These are phyloP conservation scores for Erpobdella octoculata DNA, from an alignment of 2,888 invertebrate genomes.

Conservation along the genomic window DNA sequence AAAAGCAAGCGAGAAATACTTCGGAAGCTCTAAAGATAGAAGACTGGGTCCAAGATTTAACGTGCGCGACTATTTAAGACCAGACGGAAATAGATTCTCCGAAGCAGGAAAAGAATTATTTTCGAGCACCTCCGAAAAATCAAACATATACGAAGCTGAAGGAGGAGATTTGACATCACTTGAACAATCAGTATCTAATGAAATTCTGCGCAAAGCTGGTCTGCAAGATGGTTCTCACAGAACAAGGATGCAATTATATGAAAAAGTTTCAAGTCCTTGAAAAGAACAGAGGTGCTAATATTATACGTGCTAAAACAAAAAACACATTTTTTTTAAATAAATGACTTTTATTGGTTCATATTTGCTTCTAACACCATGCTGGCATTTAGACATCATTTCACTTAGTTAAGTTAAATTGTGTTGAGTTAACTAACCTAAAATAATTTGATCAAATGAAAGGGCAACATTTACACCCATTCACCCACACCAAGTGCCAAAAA, in stretches of 20 bases:
- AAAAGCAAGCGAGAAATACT: neutral
- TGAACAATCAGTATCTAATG: neutral
- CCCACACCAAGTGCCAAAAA: no score
- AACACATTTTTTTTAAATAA: no score
- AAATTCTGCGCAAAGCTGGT: neutral
- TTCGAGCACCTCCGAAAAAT: neutral
- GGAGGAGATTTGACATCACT: neutral
- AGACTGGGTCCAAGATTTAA: slow-evolving; percentile 3
- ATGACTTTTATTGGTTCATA: no score
- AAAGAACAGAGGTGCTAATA: no score
- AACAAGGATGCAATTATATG: slow-evolving; percentile 10
- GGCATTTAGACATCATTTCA: no score
- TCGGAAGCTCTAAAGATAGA: neutral
- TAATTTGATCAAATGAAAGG: no score
- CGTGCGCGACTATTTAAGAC: slow-evolving; percentile 21
- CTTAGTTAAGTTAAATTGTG: no score
- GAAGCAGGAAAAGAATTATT: neutral
- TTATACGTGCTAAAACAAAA: no score
- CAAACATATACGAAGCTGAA: neutral
- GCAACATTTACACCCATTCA: no score
- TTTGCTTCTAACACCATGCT: no score
- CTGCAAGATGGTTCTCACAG: slow-evolving; percentile 4
- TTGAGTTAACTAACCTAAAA: no score
- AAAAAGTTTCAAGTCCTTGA: no score
- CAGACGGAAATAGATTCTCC: slow-evolving; percentile 18